Conservation (phyloP, 2,113 vertebrate genomes). For the Chloropsis hardwickii region DNA sequence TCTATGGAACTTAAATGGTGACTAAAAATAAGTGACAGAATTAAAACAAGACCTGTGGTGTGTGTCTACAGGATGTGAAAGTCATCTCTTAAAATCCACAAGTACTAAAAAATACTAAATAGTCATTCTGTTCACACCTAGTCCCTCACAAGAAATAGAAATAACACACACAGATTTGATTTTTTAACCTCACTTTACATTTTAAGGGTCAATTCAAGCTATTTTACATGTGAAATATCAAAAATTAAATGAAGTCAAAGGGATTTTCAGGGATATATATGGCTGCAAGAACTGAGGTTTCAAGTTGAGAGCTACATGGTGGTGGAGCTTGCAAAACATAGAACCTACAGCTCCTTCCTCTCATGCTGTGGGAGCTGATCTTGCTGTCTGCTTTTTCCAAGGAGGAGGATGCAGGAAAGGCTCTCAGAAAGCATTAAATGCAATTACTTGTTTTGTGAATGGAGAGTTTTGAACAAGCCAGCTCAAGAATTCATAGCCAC, state of each 20-base stretch:
- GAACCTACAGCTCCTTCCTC: neutral
- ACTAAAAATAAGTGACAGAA: neutral
- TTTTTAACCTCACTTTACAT: neutral
- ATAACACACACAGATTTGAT: neutral
- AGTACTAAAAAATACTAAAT: neutral
- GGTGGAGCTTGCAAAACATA: neutral
- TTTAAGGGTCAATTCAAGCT: neutral
- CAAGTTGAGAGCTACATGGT: neutral
- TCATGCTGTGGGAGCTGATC: neutral
- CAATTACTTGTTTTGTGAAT: neutral
- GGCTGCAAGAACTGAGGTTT: neutral
- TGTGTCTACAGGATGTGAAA: neutral
- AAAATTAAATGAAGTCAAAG: neutral
- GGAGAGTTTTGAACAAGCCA: neutral
- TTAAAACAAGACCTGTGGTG: neutral
- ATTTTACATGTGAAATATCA: neutral
- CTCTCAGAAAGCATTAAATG: neutral
- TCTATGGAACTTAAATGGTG: neutral
- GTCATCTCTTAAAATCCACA: neutral
- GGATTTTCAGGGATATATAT: neutral
- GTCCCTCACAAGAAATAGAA: neutral
- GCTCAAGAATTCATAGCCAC: neutral
- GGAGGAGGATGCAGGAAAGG: neutral
- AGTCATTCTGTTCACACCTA: neutral
- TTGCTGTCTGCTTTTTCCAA: neutral